Percentiles rank a stretch among this genome's conserved stretches.
Conservation (phyloP, 2,797 vertebrate genomes). For the Dryobates pubescens region DNA sequence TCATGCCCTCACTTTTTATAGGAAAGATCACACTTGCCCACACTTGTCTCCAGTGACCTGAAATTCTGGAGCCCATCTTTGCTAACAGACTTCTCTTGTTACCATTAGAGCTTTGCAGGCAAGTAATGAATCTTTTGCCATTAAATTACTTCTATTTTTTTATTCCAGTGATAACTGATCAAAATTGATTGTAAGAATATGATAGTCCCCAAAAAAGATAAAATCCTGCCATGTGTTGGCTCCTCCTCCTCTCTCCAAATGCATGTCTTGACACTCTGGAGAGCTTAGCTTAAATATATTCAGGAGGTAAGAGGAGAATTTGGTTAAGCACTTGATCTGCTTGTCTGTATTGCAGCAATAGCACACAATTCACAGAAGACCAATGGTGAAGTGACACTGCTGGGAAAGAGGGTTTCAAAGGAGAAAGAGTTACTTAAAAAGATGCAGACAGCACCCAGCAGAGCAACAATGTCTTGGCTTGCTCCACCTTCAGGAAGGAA, state of each 20-base stretch:
- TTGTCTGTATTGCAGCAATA: background rate
- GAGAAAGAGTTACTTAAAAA: background rate
- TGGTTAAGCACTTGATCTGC: background rate
- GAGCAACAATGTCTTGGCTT: background rate
- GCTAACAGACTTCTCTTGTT: background rate
- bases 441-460: background rate
- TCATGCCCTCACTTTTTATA: background rate
- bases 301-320: background rate
- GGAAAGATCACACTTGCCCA: background rate
- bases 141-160: background rate
- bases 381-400: background rate
- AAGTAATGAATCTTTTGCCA: background rate
- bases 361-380: background rate
- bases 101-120: background rate
- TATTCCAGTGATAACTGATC: background rate
- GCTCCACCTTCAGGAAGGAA: background rate
- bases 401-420: background rate
- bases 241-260: background rate
- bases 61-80: background rate
- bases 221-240: background rate
- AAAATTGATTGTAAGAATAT: background rate
- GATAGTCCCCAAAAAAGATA: background rate
- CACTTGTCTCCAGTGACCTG: background rate
- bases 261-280: background rate
- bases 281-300: background rate